Percentiles rank a stretch among this genome's conserved stretches.
These are phyloP conservation scores for Amblyopsis hoosieri DNA, from an alignment of 2,797 vertebrate species.

Conservation along the genomic window DNA sequence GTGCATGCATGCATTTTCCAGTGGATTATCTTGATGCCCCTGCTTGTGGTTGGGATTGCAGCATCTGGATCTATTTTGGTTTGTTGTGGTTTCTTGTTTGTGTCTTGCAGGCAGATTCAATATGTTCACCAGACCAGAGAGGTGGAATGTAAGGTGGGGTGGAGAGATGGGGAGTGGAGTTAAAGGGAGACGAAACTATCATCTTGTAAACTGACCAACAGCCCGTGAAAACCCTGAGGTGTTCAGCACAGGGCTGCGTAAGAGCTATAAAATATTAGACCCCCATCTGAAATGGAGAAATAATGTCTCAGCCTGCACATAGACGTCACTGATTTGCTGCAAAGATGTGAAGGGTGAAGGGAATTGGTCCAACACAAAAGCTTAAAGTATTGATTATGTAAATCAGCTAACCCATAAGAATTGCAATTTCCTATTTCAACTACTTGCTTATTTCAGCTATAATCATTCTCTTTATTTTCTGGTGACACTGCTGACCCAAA, in stretches of 20 bases:
- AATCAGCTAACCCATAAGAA: too few species aligned
- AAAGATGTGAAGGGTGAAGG: too few species aligned
- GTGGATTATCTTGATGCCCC: slow-evolving; percentile 10
- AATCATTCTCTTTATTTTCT: too few species aligned
- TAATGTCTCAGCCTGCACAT: slow-evolving; percentile 5
- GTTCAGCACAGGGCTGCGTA: slow-evolving; percentile 2
- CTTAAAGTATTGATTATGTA: too few species aligned
- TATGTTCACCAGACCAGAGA: slow-evolving; percentile 13
- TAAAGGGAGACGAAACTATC: slow-evolving; percentile 4
- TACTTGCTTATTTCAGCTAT: too few species aligned
- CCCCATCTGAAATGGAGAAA: slow-evolving; percentile 4
- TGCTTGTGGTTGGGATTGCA: slow-evolving; percentile 15
- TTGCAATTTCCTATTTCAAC: too few species aligned
- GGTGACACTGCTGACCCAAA: too few species aligned
- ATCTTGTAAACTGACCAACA: slow-evolving; percentile 7
- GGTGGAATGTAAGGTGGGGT: not conserved
- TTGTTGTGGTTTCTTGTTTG: not conserved
- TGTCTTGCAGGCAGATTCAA: too few species aligned
- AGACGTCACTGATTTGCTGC: slow-evolving; percentile 2
- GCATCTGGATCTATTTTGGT: slow-evolving; percentile 16
- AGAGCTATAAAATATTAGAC: slow-evolving; percentile 8
- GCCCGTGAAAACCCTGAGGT: slow-evolving; percentile 5
- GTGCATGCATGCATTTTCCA: slow-evolving; percentile 10
- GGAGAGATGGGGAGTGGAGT: not conserved
- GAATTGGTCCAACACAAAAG: too few species aligned